A percentile compares a stretch with the other conserved stretches of the same genome.
These are phyloP conservation scores for Erpetoichthys calabaricus DNA, from an alignment of 2,797 vertebrate species.

Conservation along the genomic window DNA sequence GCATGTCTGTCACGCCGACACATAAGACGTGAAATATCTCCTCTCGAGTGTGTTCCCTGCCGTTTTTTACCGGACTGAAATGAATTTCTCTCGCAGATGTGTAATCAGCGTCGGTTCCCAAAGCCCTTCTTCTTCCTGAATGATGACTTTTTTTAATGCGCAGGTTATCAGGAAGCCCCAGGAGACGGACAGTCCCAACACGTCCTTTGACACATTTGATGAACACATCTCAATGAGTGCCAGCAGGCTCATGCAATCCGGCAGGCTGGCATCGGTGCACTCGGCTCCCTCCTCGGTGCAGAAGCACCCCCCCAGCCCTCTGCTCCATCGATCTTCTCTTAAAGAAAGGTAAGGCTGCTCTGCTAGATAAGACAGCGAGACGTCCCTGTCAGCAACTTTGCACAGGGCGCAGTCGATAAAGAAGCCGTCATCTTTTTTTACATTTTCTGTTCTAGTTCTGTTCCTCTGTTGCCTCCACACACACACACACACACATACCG, in stretches of 20 bases:
- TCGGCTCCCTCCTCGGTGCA: constrained; percentile 31
- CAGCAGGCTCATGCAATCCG: constrained; percentile 19
- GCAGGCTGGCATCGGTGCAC: constrained; percentile 21
- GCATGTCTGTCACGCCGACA: too few species aligned
- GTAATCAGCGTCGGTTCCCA: neutral
- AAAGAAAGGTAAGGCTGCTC: constrained; percentile 62
- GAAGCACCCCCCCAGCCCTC: constrained; percentile 41
- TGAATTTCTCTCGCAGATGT: neutral
- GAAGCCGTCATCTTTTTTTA: neutral
- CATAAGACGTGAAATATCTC: neutral
- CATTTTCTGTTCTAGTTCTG: neutral
- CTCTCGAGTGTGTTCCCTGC: neutral
- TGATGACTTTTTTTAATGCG: constrained; percentile 11
- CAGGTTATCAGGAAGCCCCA: constrained; percentile 35
- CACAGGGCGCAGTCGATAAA: neutral
- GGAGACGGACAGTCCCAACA: constrained; percentile 26
- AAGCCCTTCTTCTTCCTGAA: neutral
- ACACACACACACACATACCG: too few species aligned
- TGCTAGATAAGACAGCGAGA: neutral
- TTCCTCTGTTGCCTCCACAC: too few species aligned
- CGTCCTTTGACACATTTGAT: constrained; percentile 29
- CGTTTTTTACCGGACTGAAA: neutral
- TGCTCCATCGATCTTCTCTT: constrained; percentile 56
- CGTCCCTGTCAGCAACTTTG: neutral
- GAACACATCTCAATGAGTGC: constrained; percentile 21